Base-by-base conservation (phyloP, 2,797 vertebrate species). In the Malacoctenus gilli region DNA sequence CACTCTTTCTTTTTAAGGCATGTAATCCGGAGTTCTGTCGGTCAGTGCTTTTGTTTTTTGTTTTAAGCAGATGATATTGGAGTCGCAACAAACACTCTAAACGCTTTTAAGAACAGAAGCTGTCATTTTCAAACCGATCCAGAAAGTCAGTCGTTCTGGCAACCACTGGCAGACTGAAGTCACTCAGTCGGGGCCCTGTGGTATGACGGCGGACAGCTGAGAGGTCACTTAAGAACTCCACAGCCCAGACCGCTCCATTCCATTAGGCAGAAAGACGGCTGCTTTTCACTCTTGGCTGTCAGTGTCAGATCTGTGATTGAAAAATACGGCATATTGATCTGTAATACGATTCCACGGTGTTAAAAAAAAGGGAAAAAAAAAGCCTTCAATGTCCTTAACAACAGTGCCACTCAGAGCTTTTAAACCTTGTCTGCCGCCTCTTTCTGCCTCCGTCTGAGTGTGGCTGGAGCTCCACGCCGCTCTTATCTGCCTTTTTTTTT, bases 311-410 rank as follows among this genome's bases (percentile, higher is more conserved):
- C 48, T 43, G 18, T 64, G 51, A 54, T 7, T 34, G 40, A 36
- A 62, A 65, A 56, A 56, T 32, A 58, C 53, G 44, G 19, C 59
- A 52, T 47, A 55, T 38, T 47, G 58, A 80, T 52, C 32, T 53
- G 25, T 53, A 48, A 64, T 55, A 46, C 55, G 48, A 51, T 36
- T 41, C 22, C 3, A 1, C 12, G n/a, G 39, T 11, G 15, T 40
- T 19, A 36, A 68, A 68, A 37, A 31, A 31, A 31, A 31, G 12
- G 9, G 9, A 28, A 28, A 31, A 31, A 32, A 28, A 28, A 28
- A 28, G 9, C 12, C 23, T 30, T 43, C 13, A 32, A 25, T 11
- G 2, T 36, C 16, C 53, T 51, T 20, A 40, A 44, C 40, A 34
- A 28, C 19, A 4, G 43, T 36, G 38, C 28, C 34, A 40, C 5